Conservation (phyloP, 2,113 vertebrate genomes). For the Suricata suricatta region DNA sequence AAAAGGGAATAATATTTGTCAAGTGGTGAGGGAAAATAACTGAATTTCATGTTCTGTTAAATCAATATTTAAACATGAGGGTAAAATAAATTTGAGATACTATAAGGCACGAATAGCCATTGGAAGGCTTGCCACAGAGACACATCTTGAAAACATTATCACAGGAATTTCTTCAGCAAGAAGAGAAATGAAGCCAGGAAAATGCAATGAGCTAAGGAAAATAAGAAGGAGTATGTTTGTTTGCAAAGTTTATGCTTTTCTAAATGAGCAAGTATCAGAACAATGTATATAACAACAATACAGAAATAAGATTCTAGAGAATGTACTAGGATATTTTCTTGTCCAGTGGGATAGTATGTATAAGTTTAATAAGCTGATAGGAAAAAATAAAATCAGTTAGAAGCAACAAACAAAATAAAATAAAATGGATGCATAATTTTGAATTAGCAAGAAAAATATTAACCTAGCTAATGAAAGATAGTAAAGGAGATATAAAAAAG, state of each 20-base stretch:
- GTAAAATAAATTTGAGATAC: neutral
- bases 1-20: neutral
- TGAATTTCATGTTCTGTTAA: neutral
- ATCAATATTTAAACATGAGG: neutral
- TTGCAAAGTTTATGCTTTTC: neutral
- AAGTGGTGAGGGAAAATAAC: neutral
- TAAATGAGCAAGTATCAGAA: neutral
- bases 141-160: neutral
- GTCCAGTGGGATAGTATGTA: neutral
- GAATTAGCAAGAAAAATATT: neutral
- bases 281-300: neutral
- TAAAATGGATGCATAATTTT: neutral
- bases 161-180: neutral
- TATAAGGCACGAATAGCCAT: neutral
- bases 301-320: neutral
- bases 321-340: neutral
- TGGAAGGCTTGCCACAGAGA: neutral
- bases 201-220: neutral
- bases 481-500: neutral
- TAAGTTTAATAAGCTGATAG: neutral
- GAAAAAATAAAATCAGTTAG: neutral
- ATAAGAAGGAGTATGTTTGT: neutral
- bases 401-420: neutral
- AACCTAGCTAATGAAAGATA: neutral
- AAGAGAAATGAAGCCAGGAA: neutral